Evolutionary conservation across 2,797 vertebrate genomes (phyloP), one percentile per base, ranked within the genome.

Genomic region (Mionectes olivaceus): DNA sequence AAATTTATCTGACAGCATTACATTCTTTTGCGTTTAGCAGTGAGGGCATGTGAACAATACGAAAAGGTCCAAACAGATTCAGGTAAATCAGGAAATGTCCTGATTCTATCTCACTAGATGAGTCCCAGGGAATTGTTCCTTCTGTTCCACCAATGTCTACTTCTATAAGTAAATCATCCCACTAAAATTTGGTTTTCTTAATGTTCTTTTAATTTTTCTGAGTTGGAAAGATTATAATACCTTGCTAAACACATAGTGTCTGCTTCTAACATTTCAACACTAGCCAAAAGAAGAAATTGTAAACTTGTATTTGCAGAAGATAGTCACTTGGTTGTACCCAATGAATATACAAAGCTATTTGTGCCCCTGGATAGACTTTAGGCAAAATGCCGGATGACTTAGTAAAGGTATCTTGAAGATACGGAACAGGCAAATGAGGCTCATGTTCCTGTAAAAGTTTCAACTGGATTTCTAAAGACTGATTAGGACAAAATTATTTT

Each of bases 1-100:
- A 25, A 65, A 76, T 76, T 76, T 87, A 57, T 60, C 12, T 37
- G 33, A 46, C 14, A 59, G 4, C 13, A 53, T 35, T 74, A 28
- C 71, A 83, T 6, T 64, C 7, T 25, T 64, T 55, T 76, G 5
- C 0, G 0, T 77, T 82, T 70, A 77, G 10, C 35, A 44, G 4
- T 28, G 46, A 84, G 27, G 16, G 7, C 5, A 73, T 1, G 0
- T 1, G 2, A 41, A 32, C 18, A 64, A 47, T 8, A 41, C 0
- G 1, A 39, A 83, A 44, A 56, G 4, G 27, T 71, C 23, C 17
- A 30, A 23, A 35, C 3, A 46, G n/a, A 22, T 44, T 24, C 4
- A 21, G 7, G 24, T 33, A 65, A 70, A 81, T 28, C 50, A 70
- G 21, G 19, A 83, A 61, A 41, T 70, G 9, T 43, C 30, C 6